Percentiles rank a stretch among this genome's conserved stretches.
These are phyloP conservation scores for Blennius ocellaris DNA, from an alignment of 2,113 vertebrate species.

Conservation along the genomic window DNA sequence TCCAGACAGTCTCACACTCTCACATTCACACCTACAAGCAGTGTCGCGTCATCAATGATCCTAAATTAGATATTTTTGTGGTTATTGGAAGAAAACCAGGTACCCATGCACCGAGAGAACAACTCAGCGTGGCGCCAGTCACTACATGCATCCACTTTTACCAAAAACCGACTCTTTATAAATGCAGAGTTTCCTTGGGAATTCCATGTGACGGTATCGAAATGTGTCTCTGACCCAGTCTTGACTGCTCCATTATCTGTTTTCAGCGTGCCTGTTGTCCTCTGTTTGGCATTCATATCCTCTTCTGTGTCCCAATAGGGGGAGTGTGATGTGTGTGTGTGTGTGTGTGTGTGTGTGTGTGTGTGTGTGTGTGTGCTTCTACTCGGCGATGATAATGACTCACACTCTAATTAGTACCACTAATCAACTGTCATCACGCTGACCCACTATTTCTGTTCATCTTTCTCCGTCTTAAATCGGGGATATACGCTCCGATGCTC, in stretches of 20 bases:
- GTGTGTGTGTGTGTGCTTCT: slow-evolving; percentile 25
- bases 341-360: too few species aligned
- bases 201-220: background rate
- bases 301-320: slow-evolving; percentile 5
- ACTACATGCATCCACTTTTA: too few species aligned
- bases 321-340: background rate
- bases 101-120: too few species aligned
- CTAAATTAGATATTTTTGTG: too few species aligned
- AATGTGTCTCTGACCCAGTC: background rate
- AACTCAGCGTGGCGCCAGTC: too few species aligned
- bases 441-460: slow-evolving; percentile 36
- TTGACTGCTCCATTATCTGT: slow-evolving; percentile 18
- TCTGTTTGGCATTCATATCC: slow-evolving; percentile 18
- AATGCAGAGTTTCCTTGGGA: background rate
- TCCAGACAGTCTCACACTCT: too few species aligned
- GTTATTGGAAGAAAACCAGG: too few species aligned
- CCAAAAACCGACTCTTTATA: background rate
- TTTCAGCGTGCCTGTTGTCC: slow-evolving; percentile 14
- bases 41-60: too few species aligned
- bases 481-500: slow-evolving; percentile 12
- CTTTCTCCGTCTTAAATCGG: slow-evolving; percentile 33
- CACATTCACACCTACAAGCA: too few species aligned
- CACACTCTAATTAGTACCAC: slow-evolving; percentile 57
- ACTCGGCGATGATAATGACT: slow-evolving; percentile 39
- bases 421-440: slow-evolving; percentile 60